Evolutionary conservation across 1,140 invertebrate species (phyloP).

Genomic region (Drosophila bocki): DNA sequence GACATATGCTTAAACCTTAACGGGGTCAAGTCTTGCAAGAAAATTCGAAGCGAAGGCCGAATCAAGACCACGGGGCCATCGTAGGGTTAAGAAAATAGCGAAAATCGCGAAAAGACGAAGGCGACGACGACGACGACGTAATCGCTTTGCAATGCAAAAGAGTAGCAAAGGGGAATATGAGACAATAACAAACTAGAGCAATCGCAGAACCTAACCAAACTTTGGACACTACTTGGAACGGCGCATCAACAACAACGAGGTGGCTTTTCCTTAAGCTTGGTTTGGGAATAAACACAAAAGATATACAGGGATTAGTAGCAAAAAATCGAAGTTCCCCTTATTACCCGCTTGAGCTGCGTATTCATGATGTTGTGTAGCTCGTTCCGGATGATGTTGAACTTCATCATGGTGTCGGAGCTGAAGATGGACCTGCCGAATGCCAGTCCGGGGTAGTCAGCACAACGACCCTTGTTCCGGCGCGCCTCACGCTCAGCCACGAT

Average conservation of each 20-base stretch:
- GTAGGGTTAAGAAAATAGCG: conserved; percentile 69
- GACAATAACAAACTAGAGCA: conserved; percentile 59
- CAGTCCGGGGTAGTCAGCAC: conserved; percentile 95
- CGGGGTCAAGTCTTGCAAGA: conserved; percentile 64
- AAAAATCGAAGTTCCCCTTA: conserved; percentile 38
- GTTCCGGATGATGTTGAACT: conserved; percentile 98
- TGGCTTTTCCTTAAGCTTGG: conserved; percentile 34
- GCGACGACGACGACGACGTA: conserved; percentile 57
- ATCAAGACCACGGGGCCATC: conserved; percentile 31
- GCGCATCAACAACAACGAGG: conserved; percentile 16
- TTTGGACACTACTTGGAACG: conserved; percentile 28
- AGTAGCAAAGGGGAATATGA: conserved; percentile 11
- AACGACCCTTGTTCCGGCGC: conserved; percentile 90
- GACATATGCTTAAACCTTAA: conserved; percentile 27
- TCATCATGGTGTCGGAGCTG: conserved; percentile 98
- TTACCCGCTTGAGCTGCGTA: conserved; percentile 98
- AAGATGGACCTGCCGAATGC: conserved; percentile 96
- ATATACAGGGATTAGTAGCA: conserved; percentile 52
- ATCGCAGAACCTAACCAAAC: conserved; percentile 74
- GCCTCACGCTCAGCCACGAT: conserved; percentile 93
- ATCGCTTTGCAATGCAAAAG: conserved; percentile 72
- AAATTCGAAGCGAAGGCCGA: conserved; percentile 13
- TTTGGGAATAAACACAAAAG: conserved; percentile 36
- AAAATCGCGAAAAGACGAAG: conserved; percentile 60
- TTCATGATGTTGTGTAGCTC: conserved; percentile 99